Base-by-base conservation (phyloP, 2,888 invertebrate species). In the Mythimna impura region DNA sequence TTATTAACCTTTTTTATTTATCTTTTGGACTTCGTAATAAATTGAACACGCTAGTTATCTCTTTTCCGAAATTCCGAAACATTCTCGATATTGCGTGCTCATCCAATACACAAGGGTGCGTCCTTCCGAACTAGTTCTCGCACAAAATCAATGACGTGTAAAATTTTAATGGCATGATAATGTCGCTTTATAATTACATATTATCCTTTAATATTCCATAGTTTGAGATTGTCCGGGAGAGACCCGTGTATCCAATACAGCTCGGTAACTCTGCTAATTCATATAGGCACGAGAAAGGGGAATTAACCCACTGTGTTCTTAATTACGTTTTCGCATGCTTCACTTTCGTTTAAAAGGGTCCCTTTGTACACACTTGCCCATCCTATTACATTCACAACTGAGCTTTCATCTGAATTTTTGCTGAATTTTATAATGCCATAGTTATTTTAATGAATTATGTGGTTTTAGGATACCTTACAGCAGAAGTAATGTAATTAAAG, bases 321-420 rank as follows among this genome's bases (percentile, higher is more conserved):
- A 96, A 96, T 96, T 95, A 94, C 94, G 91, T 93, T 95, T 94
- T 95, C 95, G 95, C 95, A 95, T 95, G 96, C 93, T 93, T 93
- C 92, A 93, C 92, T 94, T 94, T 93, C 91, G 91, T 92, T 92
- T 92, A 92, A 93, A 95, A 94, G 93, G 94, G 93, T 92, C 92
- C 91, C 91, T 92, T 92, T 93, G 90, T 93, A 93, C 90, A 93
- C 91, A 90, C 89, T 92, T 91, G 88, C 89, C 89, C 90, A 87
- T 87, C 87, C 88, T 87, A 89, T 89, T 89, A 89, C 89, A 91
- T 89, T 90, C 90, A 91, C 90, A 91, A 88, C 90, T 89, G 88
- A 90, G 89, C 89, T 91, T 88, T 86, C 88, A 89, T 88, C 86
- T 78, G 77, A 89, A 82, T 85, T 83, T 86, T 82, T 75, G 78